Percentiles rank a stretch among this genome's conserved stretches.
These are phyloP conservation scores for Luidia sarsii DNA, from an alignment of 53 echinoderm and acorn worm species.

Conservation along the genomic window DNA sequence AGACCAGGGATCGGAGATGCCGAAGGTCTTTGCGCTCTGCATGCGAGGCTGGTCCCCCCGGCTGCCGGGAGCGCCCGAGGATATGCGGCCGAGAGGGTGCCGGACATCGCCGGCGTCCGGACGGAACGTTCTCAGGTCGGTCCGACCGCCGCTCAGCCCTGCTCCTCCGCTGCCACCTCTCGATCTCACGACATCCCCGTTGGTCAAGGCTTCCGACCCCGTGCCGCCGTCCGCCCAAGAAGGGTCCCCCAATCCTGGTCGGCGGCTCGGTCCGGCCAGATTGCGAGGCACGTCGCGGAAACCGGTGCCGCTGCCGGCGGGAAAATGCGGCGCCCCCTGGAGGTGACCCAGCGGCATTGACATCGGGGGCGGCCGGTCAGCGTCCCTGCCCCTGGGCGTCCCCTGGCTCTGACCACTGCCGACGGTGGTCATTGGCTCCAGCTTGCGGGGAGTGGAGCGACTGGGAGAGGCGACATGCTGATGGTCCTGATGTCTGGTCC, in stretches of 20 bases:
- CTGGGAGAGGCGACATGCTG: slow-evolving; percentile 7
- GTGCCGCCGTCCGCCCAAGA: neutral
- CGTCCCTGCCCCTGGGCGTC: neutral
- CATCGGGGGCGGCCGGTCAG: neutral
- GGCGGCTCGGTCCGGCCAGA: neutral
- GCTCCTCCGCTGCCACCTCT: neutral
- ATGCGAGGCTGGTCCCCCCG: slow-evolving; percentile 6
- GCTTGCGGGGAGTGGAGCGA: slow-evolving; percentile 50
- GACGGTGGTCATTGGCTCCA: slow-evolving; percentile 35
- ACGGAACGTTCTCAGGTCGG: slow-evolving; percentile 31
- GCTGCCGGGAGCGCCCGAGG: neutral
- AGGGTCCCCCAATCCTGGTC: slow-evolving; percentile 4
- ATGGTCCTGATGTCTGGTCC: slow-evolving; percentile 3
- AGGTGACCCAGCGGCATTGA: slow-evolving; percentile 10
- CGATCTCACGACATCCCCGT: slow-evolving; percentile 4
- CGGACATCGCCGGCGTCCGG: neutral
- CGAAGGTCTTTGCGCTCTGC: slow-evolving; percentile 40
- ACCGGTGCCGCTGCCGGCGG: slow-evolving; percentile 21
- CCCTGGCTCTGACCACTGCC: neutral
- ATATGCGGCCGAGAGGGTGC: neutral
- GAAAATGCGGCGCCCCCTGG: slow-evolving; percentile 8
- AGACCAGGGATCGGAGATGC: slow-evolving; percentile 13
- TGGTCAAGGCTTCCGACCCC: neutral
- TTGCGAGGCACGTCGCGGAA: neutral
- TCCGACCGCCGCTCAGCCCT: neutral